Evolutionary conservation across 2,113 vertebrate genomes (phyloP), one percentile per base, ranked within the genome.

Genomic region (Corythoichthys intestinalis): DNA sequence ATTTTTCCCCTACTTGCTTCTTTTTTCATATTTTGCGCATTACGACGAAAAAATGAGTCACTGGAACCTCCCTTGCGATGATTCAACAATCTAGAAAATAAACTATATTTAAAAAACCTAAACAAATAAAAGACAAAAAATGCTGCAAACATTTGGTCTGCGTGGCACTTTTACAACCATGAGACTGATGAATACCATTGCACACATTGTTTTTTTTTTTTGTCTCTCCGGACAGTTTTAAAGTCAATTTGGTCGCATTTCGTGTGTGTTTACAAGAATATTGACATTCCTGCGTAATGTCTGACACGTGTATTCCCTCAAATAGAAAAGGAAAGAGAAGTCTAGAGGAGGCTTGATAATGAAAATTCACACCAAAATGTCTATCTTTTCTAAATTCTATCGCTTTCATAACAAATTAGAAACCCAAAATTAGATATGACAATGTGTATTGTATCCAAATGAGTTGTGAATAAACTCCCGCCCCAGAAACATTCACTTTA

Each of bases 141-240:
- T 72, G 79, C 74, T 66, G 74, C 80, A 87, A 87, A 86, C 81
- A 86, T 88, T 73, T 58, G 76, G 82, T 75, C 66, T 71, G 72
- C 79, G 78, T 81, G 83, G 81, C 72, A 65, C 73, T 28, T 82
- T 84, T 78, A 87, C 83, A 83, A 74, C 73, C 10, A 46, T 80
- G 86, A 88, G 80, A 87, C 85, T 85, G 80, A 87, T 85, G 86
- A 85, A 84, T 82, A 75, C 75, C 75, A 78, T 86, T 74, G 81
- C 87, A 88, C 85, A 83, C 80, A 78, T 77, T 58, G 65, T 64
- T 84, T 81, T 86, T 84, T 86, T 84, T 78, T 75, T n/a, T 17
- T 71, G 47, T 78, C 76, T 85, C 59, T 83, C 58, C 71, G 54
- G 76, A 48, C 62, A 9, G 58, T 65, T 4, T 20, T 34, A 34